phyloP scores from a whole-genome alignment of 2,888 invertebrate species.

The Melieria omissa region DNA sequence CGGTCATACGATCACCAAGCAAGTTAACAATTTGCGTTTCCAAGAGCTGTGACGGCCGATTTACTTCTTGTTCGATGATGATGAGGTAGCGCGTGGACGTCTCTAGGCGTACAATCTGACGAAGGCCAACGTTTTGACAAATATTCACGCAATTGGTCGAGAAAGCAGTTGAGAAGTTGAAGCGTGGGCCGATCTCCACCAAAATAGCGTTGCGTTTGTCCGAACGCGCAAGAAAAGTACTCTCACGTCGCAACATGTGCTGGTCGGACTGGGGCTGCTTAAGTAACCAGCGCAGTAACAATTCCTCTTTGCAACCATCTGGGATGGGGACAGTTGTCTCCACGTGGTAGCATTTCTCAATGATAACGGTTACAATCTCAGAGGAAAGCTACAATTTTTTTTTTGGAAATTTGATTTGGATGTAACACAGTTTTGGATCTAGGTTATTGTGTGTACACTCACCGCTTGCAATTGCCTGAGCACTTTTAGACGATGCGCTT shows the following conservation, averaged over 20 bases:
- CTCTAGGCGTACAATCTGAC: conserved; percentile 83
- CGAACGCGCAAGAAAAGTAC: conserved; percentile 57
- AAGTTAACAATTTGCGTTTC: conserved; percentile 67
- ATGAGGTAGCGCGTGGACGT: conserved; percentile 81
- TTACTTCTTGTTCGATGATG: conserved; percentile 60
- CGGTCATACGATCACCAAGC: conserved; percentile 94
- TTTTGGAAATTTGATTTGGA: background rate
- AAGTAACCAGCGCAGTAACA: conserved; percentile 81
- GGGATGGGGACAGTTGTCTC: conserved; percentile 69
- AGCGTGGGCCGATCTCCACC: conserved; percentile 91
- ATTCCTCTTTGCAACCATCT: conserved; percentile 70
- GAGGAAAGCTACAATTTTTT: conserved; percentile 33
- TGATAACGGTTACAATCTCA: conserved; percentile 43
- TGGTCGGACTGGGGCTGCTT: conserved; percentile 74
- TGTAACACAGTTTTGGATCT: background rate
- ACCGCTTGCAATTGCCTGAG: conserved; percentile 70
- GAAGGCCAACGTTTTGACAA: conserved; percentile 84
- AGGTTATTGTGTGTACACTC: conserved; percentile 40
- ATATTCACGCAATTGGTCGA: conserved; percentile 97
- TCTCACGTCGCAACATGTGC: conserved; percentile 67
- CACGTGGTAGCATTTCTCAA: conserved; percentile 85
- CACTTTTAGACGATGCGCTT: conserved; percentile 71
- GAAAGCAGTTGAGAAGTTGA: conserved; percentile 95
- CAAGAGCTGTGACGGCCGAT: background rate
- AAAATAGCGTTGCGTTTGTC: conserved; percentile 64